These are phyloP conservation scores for Agapetus fuscipes DNA, from an alignment of 2,888 invertebrate genomes.

Conservation along the genomic window DNA sequence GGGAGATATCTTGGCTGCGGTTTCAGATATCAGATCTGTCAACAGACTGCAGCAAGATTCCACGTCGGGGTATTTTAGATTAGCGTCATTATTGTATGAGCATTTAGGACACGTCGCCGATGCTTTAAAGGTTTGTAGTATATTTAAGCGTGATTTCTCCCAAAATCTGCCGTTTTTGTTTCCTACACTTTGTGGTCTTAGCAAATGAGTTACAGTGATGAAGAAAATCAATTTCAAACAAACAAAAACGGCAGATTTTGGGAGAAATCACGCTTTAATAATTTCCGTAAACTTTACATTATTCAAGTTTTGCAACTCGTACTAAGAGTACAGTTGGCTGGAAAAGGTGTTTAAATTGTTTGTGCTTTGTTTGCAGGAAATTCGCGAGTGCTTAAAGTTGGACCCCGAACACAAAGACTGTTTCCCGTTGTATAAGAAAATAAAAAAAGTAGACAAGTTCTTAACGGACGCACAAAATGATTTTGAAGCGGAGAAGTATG, in stretches of 20 bases:
- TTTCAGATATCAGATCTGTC: slow-evolving; percentile 81
- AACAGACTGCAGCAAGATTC: slow-evolving; percentile 89
- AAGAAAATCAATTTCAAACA: no score
- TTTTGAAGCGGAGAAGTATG: slow-evolving; percentile 52
- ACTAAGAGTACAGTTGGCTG: no score
- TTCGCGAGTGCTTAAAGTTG: slow-evolving; percentile 91
- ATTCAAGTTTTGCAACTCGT: no score
- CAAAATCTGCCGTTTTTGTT: no score
- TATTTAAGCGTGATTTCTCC: no score
- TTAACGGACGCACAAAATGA: slow-evolving; percentile 54
- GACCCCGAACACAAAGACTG: slow-evolving; percentile 98
- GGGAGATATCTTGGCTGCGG: slow-evolving; percentile 76
- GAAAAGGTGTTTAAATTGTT: slow-evolving; percentile 81
- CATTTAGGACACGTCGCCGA: slow-evolving; percentile 86
- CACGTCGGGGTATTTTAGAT: slow-evolving; percentile 72
- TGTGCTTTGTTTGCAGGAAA: slow-evolving; percentile 46
- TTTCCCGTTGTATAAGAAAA: slow-evolving; percentile 90
- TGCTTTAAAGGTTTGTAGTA: slow-evolving; percentile 60
- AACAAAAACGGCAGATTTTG: no score
- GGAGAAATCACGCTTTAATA: no score
- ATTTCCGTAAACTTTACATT: no score
- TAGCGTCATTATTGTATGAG: slow-evolving; percentile 74
- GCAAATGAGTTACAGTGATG: no score
- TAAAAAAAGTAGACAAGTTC: slow-evolving; percentile 85
- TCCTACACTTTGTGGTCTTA: no score